phyloP scores from a whole-genome alignment of 2,888 invertebrate genomes.

The Ochlodes sylvanus region DNA sequence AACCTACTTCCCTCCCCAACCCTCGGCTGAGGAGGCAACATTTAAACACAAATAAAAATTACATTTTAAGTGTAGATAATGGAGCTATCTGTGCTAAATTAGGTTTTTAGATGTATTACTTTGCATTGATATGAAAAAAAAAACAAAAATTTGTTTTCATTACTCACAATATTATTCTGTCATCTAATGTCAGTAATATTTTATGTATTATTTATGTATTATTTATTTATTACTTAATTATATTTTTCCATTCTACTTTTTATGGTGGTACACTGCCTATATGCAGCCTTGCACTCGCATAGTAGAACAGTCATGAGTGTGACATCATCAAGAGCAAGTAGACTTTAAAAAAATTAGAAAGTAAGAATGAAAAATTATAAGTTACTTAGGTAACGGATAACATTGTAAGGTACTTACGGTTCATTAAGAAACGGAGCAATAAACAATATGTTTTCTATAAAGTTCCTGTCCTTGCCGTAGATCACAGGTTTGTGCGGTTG shows the following conservation, averaged over 20 bases:
- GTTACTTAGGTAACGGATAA: too few species aligned
- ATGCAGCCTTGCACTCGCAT: constrained; percentile 3
- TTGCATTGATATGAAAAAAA: too few species aligned
- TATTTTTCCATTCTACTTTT: too few species aligned
- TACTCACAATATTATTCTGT: too few species aligned
- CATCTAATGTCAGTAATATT: too few species aligned
- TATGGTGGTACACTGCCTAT: not conserved
- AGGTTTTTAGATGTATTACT: not conserved
- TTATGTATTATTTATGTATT: too few species aligned
- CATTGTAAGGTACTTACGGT: constrained; percentile 88
- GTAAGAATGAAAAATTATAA: not conserved
- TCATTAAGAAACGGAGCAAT: constrained; percentile 91
- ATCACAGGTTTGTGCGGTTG: constrained; percentile 91
- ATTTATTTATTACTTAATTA: too few species aligned
- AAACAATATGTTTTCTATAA: constrained; percentile 91
- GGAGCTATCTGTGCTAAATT: not conserved
- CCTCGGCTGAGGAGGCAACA: too few species aligned
- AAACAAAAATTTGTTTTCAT: too few species aligned
- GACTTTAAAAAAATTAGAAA: constrained; percentile 38
- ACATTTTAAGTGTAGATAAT: too few species aligned
- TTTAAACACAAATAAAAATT: too few species aligned
- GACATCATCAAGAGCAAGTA: constrained; percentile 62
- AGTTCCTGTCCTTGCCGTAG: constrained; percentile 90
- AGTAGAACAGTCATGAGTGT: constrained; percentile 43
- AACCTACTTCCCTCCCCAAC: too few species aligned